Evolutionary conservation across 2,113 vertebrate genomes (phyloP).

Genomic region (Pseudonaja textilis): DNA sequence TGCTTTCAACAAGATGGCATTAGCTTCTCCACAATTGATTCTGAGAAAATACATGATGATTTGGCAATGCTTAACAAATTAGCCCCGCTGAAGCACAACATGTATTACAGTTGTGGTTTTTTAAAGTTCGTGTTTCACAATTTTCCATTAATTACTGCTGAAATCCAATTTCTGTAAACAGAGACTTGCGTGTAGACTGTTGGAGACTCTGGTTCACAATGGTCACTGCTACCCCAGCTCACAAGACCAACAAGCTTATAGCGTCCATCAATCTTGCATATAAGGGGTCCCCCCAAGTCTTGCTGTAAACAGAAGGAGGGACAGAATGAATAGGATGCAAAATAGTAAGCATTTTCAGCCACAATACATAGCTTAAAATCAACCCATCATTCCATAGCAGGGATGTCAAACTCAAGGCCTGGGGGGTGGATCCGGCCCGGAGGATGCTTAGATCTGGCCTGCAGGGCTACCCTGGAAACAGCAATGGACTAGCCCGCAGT

Average conservation of each 20-base stretch:
- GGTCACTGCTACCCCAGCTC: slow-evolving; percentile 23
- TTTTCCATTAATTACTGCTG: slow-evolving; percentile 9
- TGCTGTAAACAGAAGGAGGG: slow-evolving; percentile 22
- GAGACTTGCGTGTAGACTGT: slow-evolving; percentile 30
- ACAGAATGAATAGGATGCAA: background rate
- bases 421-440: rapidly evolving
- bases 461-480: no score
- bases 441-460: no score
- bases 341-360: background rate
- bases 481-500: no score
- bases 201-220: background rate
- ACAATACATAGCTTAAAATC: background rate
- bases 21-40: background rate
- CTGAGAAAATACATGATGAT: background rate
- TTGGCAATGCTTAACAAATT: background rate
- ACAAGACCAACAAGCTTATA: slow-evolving; percentile 14
- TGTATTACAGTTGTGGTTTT: background rate
- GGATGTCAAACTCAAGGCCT: no score
- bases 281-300: background rate
- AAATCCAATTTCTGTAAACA: slow-evolving; percentile 30
- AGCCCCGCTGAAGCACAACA: background rate
- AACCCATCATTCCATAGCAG: background rate
- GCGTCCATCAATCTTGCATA: background rate
- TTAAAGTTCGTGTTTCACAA: background rate
- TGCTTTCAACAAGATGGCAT: background rate